These are phyloP conservation scores for Nomada fabriciana DNA, from an alignment of 2,888 invertebrate genomes.

Conservation along the genomic window DNA sequence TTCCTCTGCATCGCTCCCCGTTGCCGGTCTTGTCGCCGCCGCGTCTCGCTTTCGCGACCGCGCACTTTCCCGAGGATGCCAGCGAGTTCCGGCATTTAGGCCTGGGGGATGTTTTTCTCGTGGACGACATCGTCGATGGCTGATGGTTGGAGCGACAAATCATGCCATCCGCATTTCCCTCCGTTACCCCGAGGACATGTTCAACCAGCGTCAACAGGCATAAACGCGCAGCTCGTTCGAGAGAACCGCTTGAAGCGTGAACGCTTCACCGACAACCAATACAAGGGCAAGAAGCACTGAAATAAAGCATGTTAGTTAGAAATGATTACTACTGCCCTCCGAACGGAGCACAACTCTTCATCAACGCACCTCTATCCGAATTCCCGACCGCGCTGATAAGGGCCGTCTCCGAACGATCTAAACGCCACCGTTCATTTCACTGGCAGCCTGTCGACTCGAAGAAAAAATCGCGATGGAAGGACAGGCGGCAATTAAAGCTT, in stretches of 20 bases:
- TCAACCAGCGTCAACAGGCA: constrained; percentile 4
- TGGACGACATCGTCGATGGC: constrained; percentile 81
- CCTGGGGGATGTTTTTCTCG: constrained; percentile 80
- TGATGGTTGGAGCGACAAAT: constrained; percentile 80
- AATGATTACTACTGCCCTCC: not conserved
- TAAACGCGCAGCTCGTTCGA: not conserved
- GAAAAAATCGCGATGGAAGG: not conserved
- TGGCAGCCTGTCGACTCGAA: not conserved
- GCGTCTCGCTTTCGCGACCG: constrained; percentile 64
- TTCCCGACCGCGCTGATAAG: constrained; percentile 12
- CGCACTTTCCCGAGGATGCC: constrained; percentile 71
- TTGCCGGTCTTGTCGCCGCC: constrained; percentile 57
- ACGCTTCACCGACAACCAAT: not conserved
- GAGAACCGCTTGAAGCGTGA: not conserved
- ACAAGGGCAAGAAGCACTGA: constrained; percentile 44
- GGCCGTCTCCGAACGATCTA: not conserved
- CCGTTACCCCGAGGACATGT: not conserved
- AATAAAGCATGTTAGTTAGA: constrained; percentile 20
- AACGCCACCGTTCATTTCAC: constrained; percentile 3
- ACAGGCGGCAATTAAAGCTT: not conserved
- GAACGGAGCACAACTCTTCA: not conserved
- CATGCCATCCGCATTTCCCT: constrained; percentile 66
- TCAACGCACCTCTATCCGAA: constrained; percentile 35
- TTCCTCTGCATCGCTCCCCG: constrained; percentile 79
- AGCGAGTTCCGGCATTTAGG: constrained; percentile 78